Evolutionary conservation across 2,888 invertebrate species (phyloP).

Genomic region (Fragum whitleyi): DNA sequence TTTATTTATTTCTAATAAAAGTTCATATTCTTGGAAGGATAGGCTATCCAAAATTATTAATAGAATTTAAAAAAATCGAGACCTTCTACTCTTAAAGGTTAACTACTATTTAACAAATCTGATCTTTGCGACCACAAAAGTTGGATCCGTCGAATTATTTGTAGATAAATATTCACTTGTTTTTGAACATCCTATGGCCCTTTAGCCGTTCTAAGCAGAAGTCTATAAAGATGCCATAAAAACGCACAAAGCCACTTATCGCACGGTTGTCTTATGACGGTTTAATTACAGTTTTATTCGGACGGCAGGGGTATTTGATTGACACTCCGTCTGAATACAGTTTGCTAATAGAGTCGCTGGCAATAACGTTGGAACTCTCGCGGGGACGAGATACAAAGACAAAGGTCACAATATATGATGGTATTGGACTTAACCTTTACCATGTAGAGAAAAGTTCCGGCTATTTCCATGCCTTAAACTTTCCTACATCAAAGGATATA

Average conservation of each 20-base stretch:
- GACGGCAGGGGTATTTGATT: neutral
- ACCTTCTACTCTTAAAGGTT: no score
- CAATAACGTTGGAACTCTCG: neutral
- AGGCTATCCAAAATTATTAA: no score
- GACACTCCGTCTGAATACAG: neutral
- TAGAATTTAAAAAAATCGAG: no score
- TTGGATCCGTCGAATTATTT: no score
- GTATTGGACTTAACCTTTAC: neutral
- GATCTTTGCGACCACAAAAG: no score
- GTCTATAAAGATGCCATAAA: slow-evolving; percentile 5
- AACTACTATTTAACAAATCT: no score
- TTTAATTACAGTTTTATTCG: neutral
- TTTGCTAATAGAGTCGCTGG: neutral
- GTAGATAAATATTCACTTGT: no score
- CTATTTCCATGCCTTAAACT: no score
- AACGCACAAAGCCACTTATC: slow-evolving; percentile 19
- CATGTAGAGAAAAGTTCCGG: no score
- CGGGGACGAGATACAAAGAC: neutral
- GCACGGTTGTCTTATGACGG: slow-evolving; percentile 3
- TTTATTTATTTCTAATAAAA: no score
- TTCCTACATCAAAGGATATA: no score
- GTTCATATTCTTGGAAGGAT: no score
- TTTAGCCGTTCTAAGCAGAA: neutral
- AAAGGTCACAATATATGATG: neutral
- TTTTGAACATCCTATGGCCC: neutral